Percentiles rank a stretch among this genome's conserved stretches.
Conservation (phyloP, 2,888 invertebrate species). For the Spicauda simplicius region DNA sequence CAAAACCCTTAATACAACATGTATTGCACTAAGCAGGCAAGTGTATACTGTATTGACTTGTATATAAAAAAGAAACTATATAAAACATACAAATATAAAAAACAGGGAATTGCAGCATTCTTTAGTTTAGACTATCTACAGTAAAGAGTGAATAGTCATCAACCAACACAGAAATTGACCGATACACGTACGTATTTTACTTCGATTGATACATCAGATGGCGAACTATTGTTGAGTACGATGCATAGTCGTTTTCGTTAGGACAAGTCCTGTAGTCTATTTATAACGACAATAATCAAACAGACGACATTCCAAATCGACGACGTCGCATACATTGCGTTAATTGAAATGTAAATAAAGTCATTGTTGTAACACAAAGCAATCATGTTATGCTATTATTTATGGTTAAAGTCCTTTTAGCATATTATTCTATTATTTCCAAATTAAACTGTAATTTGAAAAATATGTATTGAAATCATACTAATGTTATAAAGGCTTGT, state of each 20-base stretch:
- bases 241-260: not conserved
- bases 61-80: not conserved
- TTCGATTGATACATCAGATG: not conserved
- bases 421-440: too few species aligned
- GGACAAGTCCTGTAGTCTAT: slow-evolving; percentile 4
- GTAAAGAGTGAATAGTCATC: not conserved
- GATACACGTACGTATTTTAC: not conserved
- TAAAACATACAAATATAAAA: too few species aligned
- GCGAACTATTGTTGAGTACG: not conserved
- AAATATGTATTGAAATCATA: too few species aligned
- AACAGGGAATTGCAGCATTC: not conserved
- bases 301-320: not conserved
- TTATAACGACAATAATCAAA: slow-evolving; percentile 20
- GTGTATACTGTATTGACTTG: too few species aligned
- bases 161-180: not conserved
- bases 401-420: too few species aligned
- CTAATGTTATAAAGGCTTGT: too few species aligned
- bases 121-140: not conserved
- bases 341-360: slow-evolving; percentile 17
- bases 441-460: too few species aligned
- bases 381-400: not conserved
- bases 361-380: not conserved
- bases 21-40: too few species aligned
- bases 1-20: too few species aligned
- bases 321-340: not conserved